phyloP scores from a whole-genome alignment of 1,140 invertebrate genomes.

The Triops cancriformis region DNA sequence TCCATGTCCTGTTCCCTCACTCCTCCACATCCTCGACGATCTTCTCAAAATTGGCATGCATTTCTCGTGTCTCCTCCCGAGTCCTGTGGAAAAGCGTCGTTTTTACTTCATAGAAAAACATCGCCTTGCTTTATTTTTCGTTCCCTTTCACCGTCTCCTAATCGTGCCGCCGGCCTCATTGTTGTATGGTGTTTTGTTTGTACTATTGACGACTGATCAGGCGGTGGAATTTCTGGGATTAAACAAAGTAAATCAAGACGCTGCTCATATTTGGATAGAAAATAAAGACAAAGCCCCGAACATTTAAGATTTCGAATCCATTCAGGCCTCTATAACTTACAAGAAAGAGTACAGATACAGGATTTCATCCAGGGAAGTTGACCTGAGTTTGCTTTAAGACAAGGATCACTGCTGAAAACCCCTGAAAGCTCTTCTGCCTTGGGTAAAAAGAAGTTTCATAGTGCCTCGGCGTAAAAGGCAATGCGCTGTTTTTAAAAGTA shows the following conservation, averaged over 20 bases:
- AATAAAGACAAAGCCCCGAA: background rate
- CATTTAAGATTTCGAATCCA: background rate
- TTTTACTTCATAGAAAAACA: background rate
- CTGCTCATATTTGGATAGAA: background rate
- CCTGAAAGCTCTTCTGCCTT: background rate
- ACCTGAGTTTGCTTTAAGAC: background rate
- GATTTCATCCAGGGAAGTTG: background rate
- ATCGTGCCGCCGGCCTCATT: conserved; percentile 3
- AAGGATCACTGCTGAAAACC: background rate
- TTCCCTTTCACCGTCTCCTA: background rate
- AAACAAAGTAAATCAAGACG: background rate
- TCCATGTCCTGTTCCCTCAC: too few relatives aligned
- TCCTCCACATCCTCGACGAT: too few relatives aligned
- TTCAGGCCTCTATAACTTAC: background rate
- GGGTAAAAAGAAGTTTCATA: conserved; percentile 10
- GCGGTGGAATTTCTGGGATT: background rate
- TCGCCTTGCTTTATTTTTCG: background rate
- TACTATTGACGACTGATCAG: background rate
- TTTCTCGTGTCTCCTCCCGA: too few relatives aligned
- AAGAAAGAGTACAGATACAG: too few relatives aligned
- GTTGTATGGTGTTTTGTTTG: background rate
- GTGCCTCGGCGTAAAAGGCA: background rate
- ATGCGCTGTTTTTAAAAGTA: background rate
- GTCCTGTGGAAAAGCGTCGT: too few relatives aligned
- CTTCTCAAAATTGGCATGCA: too few relatives aligned